These are phyloP conservation scores for Phrynosoma platyrhinos DNA, from an alignment of 2,113 vertebrate species.

Conservation along the genomic window DNA sequence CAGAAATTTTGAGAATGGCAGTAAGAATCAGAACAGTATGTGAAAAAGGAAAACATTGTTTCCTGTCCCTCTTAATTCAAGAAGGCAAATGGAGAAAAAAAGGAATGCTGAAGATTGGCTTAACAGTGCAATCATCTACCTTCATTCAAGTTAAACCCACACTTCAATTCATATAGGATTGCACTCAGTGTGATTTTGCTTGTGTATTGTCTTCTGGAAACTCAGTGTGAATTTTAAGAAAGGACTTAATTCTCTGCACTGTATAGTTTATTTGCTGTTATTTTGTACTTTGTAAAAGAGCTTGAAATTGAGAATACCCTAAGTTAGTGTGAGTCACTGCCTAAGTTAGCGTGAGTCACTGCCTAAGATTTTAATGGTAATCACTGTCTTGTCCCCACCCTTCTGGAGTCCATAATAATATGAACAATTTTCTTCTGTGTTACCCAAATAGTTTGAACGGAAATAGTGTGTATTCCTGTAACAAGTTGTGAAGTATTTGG, in stretches of 20 bases:
- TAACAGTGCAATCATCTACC: not conserved
- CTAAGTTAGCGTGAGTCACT: constrained; percentile 74
- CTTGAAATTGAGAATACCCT: constrained; percentile 68
- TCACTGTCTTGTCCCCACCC: constrained; percentile 74
- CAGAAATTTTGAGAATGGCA: not conserved
- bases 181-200: not conserved
- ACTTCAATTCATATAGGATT: not conserved
- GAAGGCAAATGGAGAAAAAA: not conserved
- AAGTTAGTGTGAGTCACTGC: constrained; percentile 74
- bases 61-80: not conserved
- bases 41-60: not conserved
- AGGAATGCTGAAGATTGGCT: not conserved
- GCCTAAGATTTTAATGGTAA: constrained; percentile 73
- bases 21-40: not conserved
- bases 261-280: constrained; percentile 14
- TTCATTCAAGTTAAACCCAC: not conserved
- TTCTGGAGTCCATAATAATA: constrained; percentile 67
- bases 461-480: constrained; percentile 56
- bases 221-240: not conserved
- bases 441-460: constrained; percentile 70
- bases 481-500: constrained; percentile 64
- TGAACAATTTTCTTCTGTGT: constrained; percentile 75
- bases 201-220: not conserved
- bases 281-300: constrained; percentile 59
- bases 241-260: rapidly evolving